Evolutionary conservation across 1,140 invertebrate species (phyloP), one percentile per base, ranked within the genome.

Genomic region (Drosophila mayri): DNA sequence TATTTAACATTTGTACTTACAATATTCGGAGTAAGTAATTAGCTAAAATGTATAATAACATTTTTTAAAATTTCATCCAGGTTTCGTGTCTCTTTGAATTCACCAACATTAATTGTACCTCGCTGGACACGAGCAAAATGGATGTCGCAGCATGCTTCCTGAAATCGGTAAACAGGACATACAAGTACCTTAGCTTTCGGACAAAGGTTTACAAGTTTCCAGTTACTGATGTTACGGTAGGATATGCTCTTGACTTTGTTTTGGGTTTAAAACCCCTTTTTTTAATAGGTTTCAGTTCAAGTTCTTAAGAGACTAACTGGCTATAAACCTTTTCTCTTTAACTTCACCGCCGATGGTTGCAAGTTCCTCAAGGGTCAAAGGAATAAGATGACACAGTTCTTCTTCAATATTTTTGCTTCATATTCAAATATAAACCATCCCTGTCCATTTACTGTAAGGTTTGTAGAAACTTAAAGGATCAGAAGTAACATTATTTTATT

Each of bases 151-250:
- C n/a, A 4, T 62, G 60, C n/a, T 62, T 30, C 11, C 22, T 62
- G 3, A 62, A 57, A 40, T 62, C 60, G 10, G 54, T 38, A 11
- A 62, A 62, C 35, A 18, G 60, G n/a, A 57, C 49, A 3, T 57
- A 62, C 32, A 62, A 62, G 5, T 57, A 30, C 10, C 10, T 62
- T 1, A 57, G 32, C 11, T 11, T 62, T 1, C 28, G 50, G 22
- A 58, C 60, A 14, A 57, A 28, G 4, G 8, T 62, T 4, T 14
- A 62, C 32, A 12, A 30, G 2, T 38, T 62, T 18, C 49, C 60
- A 14, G 49, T 52, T 12, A 52, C 49, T 18, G 49, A 52, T 52
- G 49, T 52, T 20, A 20, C 49, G 30, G 49, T 52, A 52, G 6
- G n/a, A 4, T 14, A 20, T 35, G 0, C 2, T 52, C 49, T 12